Evolutionary conservation across 2,888 invertebrate species (phyloP), one percentile per base, ranked within the genome.

Genomic region (Merodon equestris): DNA sequence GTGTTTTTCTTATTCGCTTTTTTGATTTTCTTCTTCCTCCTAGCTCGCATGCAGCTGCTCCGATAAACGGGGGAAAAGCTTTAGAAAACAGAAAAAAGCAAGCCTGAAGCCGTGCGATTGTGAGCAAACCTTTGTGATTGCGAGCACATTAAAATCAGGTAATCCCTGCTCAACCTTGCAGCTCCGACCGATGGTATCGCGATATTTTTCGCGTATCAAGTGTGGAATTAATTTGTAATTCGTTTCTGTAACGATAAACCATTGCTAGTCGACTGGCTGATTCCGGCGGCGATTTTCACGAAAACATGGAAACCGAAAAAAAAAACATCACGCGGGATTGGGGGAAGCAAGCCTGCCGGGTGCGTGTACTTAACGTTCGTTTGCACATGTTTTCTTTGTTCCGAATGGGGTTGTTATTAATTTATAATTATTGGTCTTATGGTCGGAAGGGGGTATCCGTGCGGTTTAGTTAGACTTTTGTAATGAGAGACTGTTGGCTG

Each of bases 181-280:
- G 53, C 53, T 36, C 45, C 42, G 40, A 40, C 18, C 42, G 10
- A 42, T 72, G 63, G 54, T 72, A 68, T 77, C 57, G 67, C 63
- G 67, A 72, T 67, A 77, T 64, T 70, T 73, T 73, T 45, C 45
- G 36, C 67, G 54, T 68, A 56, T 51, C 68, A 79, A 73, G 79
- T 73, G 79, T 73, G 73, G 79, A 56, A 73, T 79, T 73, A 73
- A 79, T 79, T 79, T 79, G 79, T 79, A 56, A 74, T 79, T 74
- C 73, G 12, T 58, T 67, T 57, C 14, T 58, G 61, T 63, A 27
- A 27, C 27, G 27, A 27, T 27, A 27, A 27, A 27, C 27, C 27
- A 27, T 27, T 27, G 27, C 27, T 10, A 50, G 54, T 50, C 50
- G 51, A 50, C 57, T 60, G 73, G 79, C 63, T 47, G n/a, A n/a